A percentile compares a stretch with the other conserved stretches of the same genome.
These are phyloP conservation scores for Biston betularia DNA, from an alignment of 2,888 invertebrate genomes.

Conservation along the genomic window DNA sequence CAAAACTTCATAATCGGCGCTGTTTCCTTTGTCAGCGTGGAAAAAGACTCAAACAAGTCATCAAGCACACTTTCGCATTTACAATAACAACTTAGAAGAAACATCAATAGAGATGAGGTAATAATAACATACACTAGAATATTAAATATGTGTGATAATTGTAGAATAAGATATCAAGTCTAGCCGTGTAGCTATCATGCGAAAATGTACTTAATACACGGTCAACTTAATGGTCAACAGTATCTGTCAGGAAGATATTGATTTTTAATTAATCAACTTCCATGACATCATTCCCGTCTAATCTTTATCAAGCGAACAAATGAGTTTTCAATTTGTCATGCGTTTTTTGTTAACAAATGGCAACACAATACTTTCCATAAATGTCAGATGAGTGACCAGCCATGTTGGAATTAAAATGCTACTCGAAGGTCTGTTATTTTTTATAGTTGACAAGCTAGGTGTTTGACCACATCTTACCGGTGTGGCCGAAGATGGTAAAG, in stretches of 20 bases:
- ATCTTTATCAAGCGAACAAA: conserved; percentile 6
- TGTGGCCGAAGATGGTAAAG: no score
- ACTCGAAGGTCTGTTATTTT: no score
- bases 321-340: conserved; percentile 6
- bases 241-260: background rate
- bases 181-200: background rate
- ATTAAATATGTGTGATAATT: background rate
- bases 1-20: no score
- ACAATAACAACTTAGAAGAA: no score
- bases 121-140: background rate
- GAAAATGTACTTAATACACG: background rate
- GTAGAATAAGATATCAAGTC: background rate
- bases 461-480: no score
- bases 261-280: conserved; percentile 2
- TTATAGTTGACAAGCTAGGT: no score
- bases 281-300: conserved; percentile 1
- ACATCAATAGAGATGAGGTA: background rate
- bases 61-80: no score
- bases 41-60: no score
- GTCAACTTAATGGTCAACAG: background rate
- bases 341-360: background rate
- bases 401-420: no score
- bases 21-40: no score
- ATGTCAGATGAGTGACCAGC: no score
- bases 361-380: background rate